A percentile compares a stretch with the other conserved stretches of the same genome.
phyloP scores from a whole-genome alignment of 2,113 vertebrate species.

The Andinoacara biseriatus region DNA sequence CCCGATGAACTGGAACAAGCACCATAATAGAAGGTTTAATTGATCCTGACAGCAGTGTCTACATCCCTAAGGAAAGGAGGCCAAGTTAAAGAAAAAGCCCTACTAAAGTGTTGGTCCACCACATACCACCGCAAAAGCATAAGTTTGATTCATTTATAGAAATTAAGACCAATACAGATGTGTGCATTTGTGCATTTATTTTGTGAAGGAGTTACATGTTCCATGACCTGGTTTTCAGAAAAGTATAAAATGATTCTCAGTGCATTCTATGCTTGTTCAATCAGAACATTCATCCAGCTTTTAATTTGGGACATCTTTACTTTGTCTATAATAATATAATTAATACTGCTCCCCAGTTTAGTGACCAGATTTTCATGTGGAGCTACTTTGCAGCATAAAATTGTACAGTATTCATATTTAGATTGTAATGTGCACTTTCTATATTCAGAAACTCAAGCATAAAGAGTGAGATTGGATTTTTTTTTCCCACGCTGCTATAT shows the following conservation, averaged over 20 bases:
- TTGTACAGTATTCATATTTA: background rate
- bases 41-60: background rate
- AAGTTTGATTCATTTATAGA: background rate
- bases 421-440: background rate
- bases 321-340: background rate
- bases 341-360: background rate
- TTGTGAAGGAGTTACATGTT: background rate
- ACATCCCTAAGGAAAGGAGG: background rate
- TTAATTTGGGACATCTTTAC: too few relatives aligned
- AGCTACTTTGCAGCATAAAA: background rate
- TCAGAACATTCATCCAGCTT: too few relatives aligned
- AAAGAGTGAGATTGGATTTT: background rate
- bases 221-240: background rate
- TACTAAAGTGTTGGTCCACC: background rate
- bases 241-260: background rate
- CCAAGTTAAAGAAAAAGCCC: background rate
- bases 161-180: background rate
- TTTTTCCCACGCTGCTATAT: conserved; percentile 25
- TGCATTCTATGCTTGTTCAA: background rate
- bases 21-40: background rate
- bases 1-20: background rate
- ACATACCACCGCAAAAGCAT: accelerated
- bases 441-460: background rate
- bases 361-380: background rate
- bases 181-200: background rate